Base-by-base conservation (phyloP, 1,140 invertebrate genomes). In the Gerris buenoi region DNA sequence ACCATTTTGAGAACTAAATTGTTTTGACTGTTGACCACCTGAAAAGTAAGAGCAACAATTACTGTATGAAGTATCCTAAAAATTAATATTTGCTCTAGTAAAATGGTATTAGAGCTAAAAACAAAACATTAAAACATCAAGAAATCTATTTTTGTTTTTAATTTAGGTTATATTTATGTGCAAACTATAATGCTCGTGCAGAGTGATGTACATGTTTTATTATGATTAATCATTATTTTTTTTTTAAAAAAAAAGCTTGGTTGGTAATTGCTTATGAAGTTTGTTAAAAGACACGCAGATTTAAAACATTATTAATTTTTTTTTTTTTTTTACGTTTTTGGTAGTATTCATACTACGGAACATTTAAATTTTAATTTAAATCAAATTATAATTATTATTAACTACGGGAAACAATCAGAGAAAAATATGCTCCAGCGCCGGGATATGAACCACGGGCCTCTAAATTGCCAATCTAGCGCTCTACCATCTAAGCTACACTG, bases 1-100 rank as follows among this genome's bases (percentile, higher is more conserved):
- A 14, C 70, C 70, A 63, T 67, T 71, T 46, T 71, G 70, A 57
- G 60, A 63, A 1, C 27, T 64, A 26, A 67, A 67, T 62, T 63
- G 61, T 28, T 67, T 67, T 27, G 66, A 14, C 22, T 60, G 58
- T 25, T 60, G 58, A 13, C 58, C 58, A 60, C 58, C 58, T 60
- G 58, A 15, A 60, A 60, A 5, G 5, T 14, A 60, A 25, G 5
- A 60, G 46, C n/a, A 60, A 60, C 5, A 60, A 22, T 60, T 25
- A 22, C 5, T 60, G 23, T 22, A 60, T n/a, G 46, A 22, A 60
- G 5, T 5, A 22, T 3, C 58, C 23, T 60, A 60, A 22, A 60
- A 15, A 60, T 60, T 13, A 60, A 22, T 60, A n/a, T n/a, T n/a
- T n/a, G n/a, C n/a, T n/a, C n/a, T n/a, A n/a, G n/a, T n/a, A n/a